Evolutionary conservation across 2,797 vertebrate genomes (phyloP).

Genomic region (Falco novaeseelandiae): DNA sequence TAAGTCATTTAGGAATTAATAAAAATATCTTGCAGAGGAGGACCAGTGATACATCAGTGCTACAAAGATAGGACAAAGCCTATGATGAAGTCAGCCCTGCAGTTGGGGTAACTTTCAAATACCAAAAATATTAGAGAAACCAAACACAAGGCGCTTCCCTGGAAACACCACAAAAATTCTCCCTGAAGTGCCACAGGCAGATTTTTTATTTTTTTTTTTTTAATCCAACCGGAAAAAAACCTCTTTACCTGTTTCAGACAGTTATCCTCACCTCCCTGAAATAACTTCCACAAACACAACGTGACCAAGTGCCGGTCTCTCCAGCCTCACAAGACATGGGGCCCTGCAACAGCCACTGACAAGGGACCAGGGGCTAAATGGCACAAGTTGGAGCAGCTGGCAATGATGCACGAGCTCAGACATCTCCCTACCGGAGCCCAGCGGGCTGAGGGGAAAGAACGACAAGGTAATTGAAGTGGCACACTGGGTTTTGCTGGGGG

Average conservation of each 20-base stretch:
- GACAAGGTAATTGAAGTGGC: not conserved
- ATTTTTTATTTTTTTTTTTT: rapidly evolving
- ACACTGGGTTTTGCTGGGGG: not conserved
- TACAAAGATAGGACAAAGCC: not conserved
- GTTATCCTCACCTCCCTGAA: not conserved
- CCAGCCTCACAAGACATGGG: not conserved
- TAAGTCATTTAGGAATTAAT: not conserved
- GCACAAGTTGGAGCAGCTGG: not conserved
- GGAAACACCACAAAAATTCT: not conserved
- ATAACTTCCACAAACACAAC: not conserved
- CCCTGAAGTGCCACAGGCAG: not conserved
- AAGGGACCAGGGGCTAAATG: not conserved
- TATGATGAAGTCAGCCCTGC: not conserved
- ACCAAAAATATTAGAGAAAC: not conserved
- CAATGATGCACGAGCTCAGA: not conserved
- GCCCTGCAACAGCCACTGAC: not conserved
- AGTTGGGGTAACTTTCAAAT: not conserved
- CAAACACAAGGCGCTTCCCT: not conserved
- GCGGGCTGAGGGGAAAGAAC: not conserved
- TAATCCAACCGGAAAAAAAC: not conserved
- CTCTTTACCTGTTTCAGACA: not conserved
- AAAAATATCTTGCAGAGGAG: not conserved
- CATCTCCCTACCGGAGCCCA: not conserved
- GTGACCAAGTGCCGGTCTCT: rapidly evolving
- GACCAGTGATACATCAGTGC: not conserved